phyloP scores from a whole-genome alignment of 1,140 invertebrate genomes.

The Rhagoletis pomonella region DNA sequence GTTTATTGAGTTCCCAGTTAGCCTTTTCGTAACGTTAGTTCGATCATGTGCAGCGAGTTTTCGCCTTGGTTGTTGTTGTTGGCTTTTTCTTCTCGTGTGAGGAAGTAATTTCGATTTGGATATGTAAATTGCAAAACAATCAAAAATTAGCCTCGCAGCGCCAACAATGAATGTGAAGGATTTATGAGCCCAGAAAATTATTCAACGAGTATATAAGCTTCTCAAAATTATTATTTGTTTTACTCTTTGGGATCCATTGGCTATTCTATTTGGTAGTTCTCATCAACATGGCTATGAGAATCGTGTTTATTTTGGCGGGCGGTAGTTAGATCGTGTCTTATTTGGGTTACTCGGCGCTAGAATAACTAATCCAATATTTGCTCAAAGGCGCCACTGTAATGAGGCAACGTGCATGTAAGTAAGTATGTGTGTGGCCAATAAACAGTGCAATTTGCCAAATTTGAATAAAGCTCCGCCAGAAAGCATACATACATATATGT shows the following conservation, averaged over 20 bases:
- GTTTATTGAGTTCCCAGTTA: slow-evolving; percentile 21
- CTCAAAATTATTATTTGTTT: not conserved
- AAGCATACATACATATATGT: not conserved
- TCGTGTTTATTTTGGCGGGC: slow-evolving; percentile 3
- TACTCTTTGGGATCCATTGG: not conserved
- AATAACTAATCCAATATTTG: slow-evolving; percentile 45
- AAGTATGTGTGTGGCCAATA: not conserved
- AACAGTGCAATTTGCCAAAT: slow-evolving; percentile 36
- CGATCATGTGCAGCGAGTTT: slow-evolving; percentile 56
- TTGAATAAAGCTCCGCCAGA: slow-evolving; percentile 24
- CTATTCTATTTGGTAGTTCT: not conserved
- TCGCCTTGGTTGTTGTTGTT: not conserved
- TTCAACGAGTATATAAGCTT: not conserved
- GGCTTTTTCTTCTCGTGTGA: slow-evolving; percentile 52
- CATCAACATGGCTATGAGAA: slow-evolving; percentile 8
- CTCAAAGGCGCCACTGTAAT: slow-evolving; percentile 42
- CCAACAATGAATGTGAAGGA: slow-evolving; percentile 47
- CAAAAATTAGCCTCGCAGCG: slow-evolving; percentile 58
- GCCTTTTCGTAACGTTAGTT: not conserved
- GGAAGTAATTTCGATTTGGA: slow-evolving; percentile 57
- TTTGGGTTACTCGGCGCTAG: slow-evolving; percentile 44
- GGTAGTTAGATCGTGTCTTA: slow-evolving; percentile 42
- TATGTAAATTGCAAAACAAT: slow-evolving; percentile 59
- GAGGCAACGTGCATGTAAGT: not conserved
- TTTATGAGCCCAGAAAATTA: not conserved